Percentiles rank a stretch among this genome's conserved stretches.
Conservation (phyloP, 2,797 vertebrate species). For the Mastacembelus armatus region DNA sequence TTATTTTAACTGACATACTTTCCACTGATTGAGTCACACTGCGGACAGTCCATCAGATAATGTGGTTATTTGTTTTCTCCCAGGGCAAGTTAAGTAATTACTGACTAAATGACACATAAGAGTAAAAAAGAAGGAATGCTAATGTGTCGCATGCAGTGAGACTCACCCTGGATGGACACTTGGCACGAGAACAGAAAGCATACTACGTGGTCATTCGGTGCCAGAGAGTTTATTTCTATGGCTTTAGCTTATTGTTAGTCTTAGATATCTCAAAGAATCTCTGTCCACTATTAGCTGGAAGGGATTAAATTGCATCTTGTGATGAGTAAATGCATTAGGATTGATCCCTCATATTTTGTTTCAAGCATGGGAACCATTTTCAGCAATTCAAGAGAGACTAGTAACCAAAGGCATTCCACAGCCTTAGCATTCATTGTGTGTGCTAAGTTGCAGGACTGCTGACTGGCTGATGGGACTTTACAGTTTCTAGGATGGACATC, state of each 20-base stretch:
- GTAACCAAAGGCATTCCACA: conserved; percentile 47
- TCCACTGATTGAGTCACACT: conserved; percentile 74
- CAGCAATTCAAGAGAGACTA: conserved; percentile 23
- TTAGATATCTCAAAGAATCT: conserved; percentile 45
- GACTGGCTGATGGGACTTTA: conserved; percentile 70
- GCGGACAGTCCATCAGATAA: conserved; percentile 84
- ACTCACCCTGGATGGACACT: conserved; percentile 49
- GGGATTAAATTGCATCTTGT: conserved; percentile 20
- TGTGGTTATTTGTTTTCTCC: conserved; percentile 82
- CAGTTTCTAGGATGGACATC: conserved; percentile 58
- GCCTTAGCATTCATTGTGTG: conserved; percentile 65
- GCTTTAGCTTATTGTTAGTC: conserved; percentile 22
- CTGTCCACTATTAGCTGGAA: conserved; percentile 12
- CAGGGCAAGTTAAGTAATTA: conserved; percentile 80
- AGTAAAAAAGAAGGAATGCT: conserved; percentile 58
- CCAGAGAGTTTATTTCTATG: conserved; percentile 19
- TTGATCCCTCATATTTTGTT: conserved; percentile 40
- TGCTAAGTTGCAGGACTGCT: conserved; percentile 53
- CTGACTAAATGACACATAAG: conserved; percentile 78
- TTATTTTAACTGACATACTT: conserved; percentile 84
- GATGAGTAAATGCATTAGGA: conserved; percentile 36
- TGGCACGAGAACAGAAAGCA: conserved; percentile 36
- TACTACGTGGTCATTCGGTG: conserved; percentile 6
- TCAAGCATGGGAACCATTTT: conserved; percentile 46
- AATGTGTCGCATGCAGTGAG: conserved; percentile 69